Evolutionary conservation across 2,888 invertebrate species (phyloP).

Genomic region (Sphaerophoria rueppellii): DNA sequence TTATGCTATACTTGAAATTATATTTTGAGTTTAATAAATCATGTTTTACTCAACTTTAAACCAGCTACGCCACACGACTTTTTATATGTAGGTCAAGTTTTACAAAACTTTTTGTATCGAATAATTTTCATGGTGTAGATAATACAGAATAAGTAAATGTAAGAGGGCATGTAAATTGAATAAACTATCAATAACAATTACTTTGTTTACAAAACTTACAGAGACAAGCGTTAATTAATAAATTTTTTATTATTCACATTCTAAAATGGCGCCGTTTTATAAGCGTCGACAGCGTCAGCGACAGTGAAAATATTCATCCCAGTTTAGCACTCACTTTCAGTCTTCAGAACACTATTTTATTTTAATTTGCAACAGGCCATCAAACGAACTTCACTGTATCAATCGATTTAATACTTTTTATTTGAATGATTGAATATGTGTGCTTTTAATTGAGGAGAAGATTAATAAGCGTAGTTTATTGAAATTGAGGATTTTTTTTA

Average conservation of each 20-base stretch:
- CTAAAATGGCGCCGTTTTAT: conserved; percentile 82
- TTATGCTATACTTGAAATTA: too few species aligned
- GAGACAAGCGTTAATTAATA: conserved; percentile 55
- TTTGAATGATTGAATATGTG: background rate
- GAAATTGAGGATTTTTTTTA: conserved; percentile 5
- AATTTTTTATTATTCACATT: conserved; percentile 77
- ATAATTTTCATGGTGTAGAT: background rate
- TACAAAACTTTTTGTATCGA: conserved; percentile 11
- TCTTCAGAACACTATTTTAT: conserved; percentile 31
- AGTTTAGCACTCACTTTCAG: conserved; percentile 58
- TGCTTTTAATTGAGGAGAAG: background rate
- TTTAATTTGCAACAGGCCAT: conserved; percentile 54
- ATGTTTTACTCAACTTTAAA: background rate
- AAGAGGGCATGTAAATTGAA: conserved; percentile 5
- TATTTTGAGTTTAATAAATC: background rate
- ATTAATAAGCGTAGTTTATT: background rate
- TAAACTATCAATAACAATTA: conserved; percentile 32
- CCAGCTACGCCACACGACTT: conserved; percentile 33
- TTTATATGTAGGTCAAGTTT: conserved; percentile 65
- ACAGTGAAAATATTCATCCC: conserved; percentile 74
- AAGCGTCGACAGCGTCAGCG: conserved; percentile 74
- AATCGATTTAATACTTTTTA: background rate
- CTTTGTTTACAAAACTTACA: conserved; percentile 71
- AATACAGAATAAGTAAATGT: background rate
- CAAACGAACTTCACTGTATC: conserved; percentile 11